Percentiles rank a stretch among this genome's conserved stretches.
Conservation (phyloP, 2,797 vertebrate species). For the Lithobates pipiens region DNA sequence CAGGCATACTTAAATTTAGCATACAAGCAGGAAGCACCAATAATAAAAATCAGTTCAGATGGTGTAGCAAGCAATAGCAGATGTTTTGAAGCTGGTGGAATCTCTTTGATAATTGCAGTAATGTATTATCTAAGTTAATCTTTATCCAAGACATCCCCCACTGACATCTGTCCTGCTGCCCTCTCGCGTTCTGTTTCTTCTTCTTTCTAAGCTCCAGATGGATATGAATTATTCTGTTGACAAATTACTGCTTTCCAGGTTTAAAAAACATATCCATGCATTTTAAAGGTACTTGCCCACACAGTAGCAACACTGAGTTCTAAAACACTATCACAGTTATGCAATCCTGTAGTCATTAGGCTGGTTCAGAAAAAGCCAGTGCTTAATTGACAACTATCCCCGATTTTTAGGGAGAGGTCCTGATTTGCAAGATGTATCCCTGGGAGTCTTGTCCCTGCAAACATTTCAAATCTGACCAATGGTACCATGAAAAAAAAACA, state of each 20-base stretch:
- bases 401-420: neutral
- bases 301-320: neutral
- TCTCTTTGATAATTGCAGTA: constrained; percentile 47
- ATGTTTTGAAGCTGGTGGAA: constrained; percentile 40
- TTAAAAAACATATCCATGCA: constrained; percentile 30
- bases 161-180: constrained; percentile 53
- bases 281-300: constrained; percentile 2
- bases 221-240: constrained; percentile 44
- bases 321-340: neutral
- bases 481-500: too few relatives aligned
- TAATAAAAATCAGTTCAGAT: constrained; percentile 11
- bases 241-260: constrained; percentile 35
- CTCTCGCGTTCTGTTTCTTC: constrained; percentile 41
- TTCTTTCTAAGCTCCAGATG: constrained; percentile 34
- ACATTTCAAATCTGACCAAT: too few relatives aligned
- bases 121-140: constrained; percentile 49
- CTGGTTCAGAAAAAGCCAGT: neutral
- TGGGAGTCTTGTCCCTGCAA: too few relatives aligned
- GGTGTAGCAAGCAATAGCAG: constrained; percentile 35
- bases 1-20: constrained; percentile 6
- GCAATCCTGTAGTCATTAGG: neutral
- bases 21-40: constrained; percentile 23
- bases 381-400: too few relatives aligned
- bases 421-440: neutral
- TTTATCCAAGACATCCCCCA: constrained; percentile 44